A percentile compares a stretch with the other conserved stretches of the same genome.
Evolutionary conservation across 2,888 invertebrate species (phyloP).

Genomic region (Sinopyrophorus schimmeli): DNA sequence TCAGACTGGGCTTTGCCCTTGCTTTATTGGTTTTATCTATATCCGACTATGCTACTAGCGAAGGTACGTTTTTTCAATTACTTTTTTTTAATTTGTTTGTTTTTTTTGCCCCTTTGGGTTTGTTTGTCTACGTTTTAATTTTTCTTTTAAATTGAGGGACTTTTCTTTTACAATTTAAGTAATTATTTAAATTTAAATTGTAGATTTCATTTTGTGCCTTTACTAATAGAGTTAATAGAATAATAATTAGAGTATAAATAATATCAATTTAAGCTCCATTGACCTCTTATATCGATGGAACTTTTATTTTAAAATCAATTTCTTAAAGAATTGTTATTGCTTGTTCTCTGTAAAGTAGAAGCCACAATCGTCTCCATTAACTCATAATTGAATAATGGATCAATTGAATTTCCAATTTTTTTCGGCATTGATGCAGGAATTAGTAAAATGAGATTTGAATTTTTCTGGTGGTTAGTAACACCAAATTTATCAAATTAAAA

Average conservation of each 20-base stretch:
- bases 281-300: constrained; percentile 10
- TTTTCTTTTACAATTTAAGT: too few relatives aligned
- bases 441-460: constrained; percentile 15
- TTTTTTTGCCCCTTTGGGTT: constrained; percentile 8
- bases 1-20: constrained; percentile 45
- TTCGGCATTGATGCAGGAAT: too few relatives aligned
- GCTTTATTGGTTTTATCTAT: constrained; percentile 43
- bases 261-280: constrained; percentile 9
- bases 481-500: constrained; percentile 8
- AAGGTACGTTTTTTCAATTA: constrained; percentile 44
- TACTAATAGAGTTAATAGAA: too few relatives aligned
- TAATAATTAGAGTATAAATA: constrained; percentile 13
- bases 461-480: constrained; percentile 17
- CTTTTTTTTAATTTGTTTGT: constrained; percentile 12
- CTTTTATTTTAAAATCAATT: constrained; percentile 14
- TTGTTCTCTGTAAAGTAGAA: too few relatives aligned
- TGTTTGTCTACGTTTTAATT: too few relatives aligned
- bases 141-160: too few relatives aligned
- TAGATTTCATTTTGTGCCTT: too few relatives aligned
- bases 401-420: too few relatives aligned
- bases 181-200: too few relatives aligned
- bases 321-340: constrained; percentile 1
- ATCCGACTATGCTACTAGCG: constrained; percentile 38
- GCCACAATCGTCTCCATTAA: too few relatives aligned
- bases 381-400: too few relatives aligned